phyloP scores from a whole-genome alignment of 2,797 vertebrate genomes.

The Alauda arvensis region DNA sequence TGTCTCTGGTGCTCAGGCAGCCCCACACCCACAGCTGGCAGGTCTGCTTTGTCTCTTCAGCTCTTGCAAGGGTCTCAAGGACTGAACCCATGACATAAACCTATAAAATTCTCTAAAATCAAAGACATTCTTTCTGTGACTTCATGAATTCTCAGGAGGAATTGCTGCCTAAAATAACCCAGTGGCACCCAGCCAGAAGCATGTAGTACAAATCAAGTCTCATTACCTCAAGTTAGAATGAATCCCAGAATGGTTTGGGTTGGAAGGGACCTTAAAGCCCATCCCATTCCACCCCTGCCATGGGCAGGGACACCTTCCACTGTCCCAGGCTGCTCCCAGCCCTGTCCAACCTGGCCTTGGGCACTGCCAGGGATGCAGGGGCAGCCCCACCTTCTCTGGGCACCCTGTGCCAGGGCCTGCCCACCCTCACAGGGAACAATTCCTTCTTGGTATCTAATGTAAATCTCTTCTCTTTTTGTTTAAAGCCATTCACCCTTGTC shows the following conservation, averaged over 20 bases:
- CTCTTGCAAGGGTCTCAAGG: not conserved
- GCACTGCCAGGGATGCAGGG: not conserved
- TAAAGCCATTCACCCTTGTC: not conserved
- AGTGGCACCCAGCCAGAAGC: not conserved
- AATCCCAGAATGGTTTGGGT: not conserved
- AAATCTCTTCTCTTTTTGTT: not conserved
- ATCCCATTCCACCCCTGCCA: accelerated
- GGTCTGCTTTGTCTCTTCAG: not conserved
- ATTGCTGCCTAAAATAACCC: not conserved
- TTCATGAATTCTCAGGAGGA: not conserved
- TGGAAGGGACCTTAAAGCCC: not conserved
- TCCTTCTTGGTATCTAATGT: not conserved
- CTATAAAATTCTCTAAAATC: not conserved
- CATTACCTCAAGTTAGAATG: not conserved
- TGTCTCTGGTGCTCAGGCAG: not conserved
- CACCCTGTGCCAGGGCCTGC: not conserved
- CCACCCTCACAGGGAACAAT: not conserved
- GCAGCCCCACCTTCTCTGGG: not conserved
- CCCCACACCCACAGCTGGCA: not conserved
- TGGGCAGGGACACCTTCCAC: not conserved
- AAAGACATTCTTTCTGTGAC: not conserved
- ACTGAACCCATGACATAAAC: not conserved
- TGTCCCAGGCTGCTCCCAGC: accelerated
- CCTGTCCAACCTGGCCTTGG: accelerated
- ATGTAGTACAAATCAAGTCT: not conserved